A percentile compares a stretch with the other conserved stretches of the same genome.
phyloP scores from a whole-genome alignment of 2,113 vertebrate species.

The Tenebrosternarchus preto region DNA sequence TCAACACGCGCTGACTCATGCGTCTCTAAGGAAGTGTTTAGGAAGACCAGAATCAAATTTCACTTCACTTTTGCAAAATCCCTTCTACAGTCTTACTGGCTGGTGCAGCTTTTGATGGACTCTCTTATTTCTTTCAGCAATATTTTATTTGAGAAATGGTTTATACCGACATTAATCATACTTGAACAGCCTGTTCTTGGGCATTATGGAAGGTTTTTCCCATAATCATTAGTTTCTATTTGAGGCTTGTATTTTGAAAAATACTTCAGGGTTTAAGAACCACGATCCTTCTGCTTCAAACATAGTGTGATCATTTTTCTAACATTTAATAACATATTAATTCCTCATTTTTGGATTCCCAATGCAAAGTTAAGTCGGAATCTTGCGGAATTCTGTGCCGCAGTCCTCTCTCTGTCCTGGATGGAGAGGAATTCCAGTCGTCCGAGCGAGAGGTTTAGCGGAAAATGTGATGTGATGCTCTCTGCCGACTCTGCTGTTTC shows the following conservation, averaged over 20 bases:
- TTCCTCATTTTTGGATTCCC: constrained; percentile 26
- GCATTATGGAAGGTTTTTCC: too few species aligned
- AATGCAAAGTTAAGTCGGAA: constrained; percentile 51
- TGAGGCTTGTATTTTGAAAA: too few species aligned
- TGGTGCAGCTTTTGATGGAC: not conserved
- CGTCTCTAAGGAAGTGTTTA: not conserved
- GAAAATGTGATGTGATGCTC: constrained; percentile 60
- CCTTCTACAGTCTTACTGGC: not conserved
- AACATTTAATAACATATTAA: too few species aligned
- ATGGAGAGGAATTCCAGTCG: constrained; percentile 55
- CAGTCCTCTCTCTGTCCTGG: constrained; percentile 48
- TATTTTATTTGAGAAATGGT: not conserved
- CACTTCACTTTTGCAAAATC: not conserved
- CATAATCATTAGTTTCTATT: too few species aligned
- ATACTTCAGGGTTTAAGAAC: too few species aligned
- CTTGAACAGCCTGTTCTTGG: not conserved
- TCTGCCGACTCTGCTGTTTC: constrained; percentile 37
- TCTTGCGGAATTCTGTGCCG: constrained; percentile 52
- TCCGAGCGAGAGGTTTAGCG: constrained; percentile 54
- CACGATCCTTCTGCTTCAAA: too few species aligned
- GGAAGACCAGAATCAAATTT: not conserved
- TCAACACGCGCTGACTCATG: constrained; percentile 16
- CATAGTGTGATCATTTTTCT: constrained; percentile 11
- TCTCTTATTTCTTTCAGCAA: not conserved
- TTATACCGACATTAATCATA: not conserved